Base-by-base conservation (phyloP, 2,888 invertebrate species). In the Leucania comma region DNA sequence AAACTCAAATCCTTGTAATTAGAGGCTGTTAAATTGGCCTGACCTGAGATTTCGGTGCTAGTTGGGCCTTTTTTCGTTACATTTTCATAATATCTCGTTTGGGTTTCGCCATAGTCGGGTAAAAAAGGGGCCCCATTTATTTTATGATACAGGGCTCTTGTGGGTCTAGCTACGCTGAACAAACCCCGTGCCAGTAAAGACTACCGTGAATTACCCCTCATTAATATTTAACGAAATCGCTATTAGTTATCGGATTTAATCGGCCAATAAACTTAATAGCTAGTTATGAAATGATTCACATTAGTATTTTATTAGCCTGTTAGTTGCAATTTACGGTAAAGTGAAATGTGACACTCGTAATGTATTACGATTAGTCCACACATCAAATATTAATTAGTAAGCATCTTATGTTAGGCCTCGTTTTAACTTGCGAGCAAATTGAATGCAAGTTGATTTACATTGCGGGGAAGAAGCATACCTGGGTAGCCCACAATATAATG, bases 321-420 rank as follows among this genome's bases (percentile, higher is more conserved):
- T 50, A 59, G 50, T 24, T 1, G n/a, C 12, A 53, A 12, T 53
- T 51, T 12, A 48, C n/a, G 8, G 61, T 42, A 10, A 3, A 56
- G 56, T 56, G 26, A 26, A 53, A 51, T 42, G 50, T 26, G 68
- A 60, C 26, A 60, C 17, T 53, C 1, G 20, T 72, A 26, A 57
- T 76, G 29, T 54, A 42, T 61, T 53, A 35, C n/a, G 63, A 68
- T 78, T 68, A 50, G 26, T 14, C n/a, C 24, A 14, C 50, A 38
- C 50, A 42, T 57, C 32, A 42, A 51, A 46, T 8, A 60, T 5
- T 42, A 10, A 26, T 48, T 6, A 24, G 26, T 60, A 60, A 59
- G 48, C 3, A 17, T 54, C 9, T 26, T 20, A 22, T 24, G 17
- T 12, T 3, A 12, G 10, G 35, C 3, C 12, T 10, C 35, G 12